Conservation (phyloP, 2,113 vertebrate species). For the Apeltes quadracus region DNA sequence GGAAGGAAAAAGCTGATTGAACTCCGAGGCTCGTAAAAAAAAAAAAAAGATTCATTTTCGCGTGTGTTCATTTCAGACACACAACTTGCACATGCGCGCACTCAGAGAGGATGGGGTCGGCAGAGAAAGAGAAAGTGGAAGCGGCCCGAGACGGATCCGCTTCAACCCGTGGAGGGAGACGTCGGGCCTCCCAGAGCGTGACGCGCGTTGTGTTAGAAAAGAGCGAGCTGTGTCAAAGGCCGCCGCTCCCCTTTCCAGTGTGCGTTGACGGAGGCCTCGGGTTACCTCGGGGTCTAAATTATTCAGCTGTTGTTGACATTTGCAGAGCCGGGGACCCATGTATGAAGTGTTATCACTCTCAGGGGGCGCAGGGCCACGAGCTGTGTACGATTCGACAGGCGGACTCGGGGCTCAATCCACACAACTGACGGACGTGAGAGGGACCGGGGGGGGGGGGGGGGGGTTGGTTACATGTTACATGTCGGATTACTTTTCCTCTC, state of each 20-base stretch:
- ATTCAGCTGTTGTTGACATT: constrained; percentile 75
- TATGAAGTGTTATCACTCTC: constrained; percentile 53
- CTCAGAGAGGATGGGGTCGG: not conserved
- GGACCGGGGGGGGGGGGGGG: too few species aligned
- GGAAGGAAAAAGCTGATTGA: constrained; percentile 27
- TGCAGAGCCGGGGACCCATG: constrained; percentile 55
- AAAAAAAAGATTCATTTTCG: constrained; percentile 24
- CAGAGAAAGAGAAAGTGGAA: not conserved
- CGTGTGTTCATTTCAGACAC: constrained; percentile 22
- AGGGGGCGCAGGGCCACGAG: not conserved
- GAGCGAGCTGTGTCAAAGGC: not conserved
- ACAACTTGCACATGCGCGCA: constrained; percentile 7
- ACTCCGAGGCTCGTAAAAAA: constrained; percentile 40
- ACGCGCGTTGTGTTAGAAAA: constrained; percentile 19
- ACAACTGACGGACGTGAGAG: constrained; percentile 33
- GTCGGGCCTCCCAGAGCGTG: constrained; percentile 5
- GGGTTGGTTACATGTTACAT: constrained; percentile 37
- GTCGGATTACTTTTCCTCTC: constrained; percentile 39
- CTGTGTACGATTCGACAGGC: constrained; percentile 17
- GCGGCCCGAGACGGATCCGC: not conserved
- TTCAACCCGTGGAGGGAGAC: constrained; percentile 6
- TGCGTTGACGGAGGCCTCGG: constrained; percentile 52
- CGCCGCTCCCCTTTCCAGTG: constrained; percentile 30
- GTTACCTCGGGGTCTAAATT: constrained; percentile 74
- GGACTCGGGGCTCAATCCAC: constrained; percentile 34